Evolutionary conservation across 2,113 vertebrate genomes (phyloP).

Genomic region (Crocuta crocuta): DNA sequence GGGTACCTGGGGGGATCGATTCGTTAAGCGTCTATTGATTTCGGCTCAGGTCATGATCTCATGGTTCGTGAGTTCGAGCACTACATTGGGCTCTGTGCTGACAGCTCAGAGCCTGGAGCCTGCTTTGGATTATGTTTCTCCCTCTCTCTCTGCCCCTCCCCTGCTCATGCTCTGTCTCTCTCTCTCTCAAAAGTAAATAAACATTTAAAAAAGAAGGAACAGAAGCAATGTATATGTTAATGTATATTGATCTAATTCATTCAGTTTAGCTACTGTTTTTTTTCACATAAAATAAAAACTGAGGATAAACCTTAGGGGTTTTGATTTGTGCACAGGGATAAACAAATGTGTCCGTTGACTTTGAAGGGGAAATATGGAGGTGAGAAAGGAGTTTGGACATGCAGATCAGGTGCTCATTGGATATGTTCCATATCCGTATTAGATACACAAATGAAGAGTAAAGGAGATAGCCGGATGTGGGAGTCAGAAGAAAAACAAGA

Average conservation of each 20-base stretch:
- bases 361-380: not conserved
- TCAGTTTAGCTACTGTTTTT: not conserved
- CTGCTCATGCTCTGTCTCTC: too few species aligned
- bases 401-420: not conserved
- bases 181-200: too few species aligned
- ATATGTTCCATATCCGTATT: not conserved
- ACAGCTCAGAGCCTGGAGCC: too few species aligned
- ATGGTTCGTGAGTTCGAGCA: too few species aligned
- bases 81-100: too few species aligned
- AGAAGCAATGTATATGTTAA: too few species aligned
- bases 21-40: too few species aligned
- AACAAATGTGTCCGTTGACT: not conserved
- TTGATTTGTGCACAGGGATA: not conserved
- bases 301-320: not conserved
- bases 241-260: not conserved
- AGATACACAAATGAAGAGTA: not conserved
- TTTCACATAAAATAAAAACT: not conserved
- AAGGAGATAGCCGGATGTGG: fast-evolving
- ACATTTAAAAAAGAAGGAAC: too few species aligned
- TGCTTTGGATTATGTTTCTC: too few species aligned
- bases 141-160: too few species aligned
- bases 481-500: fast-evolving
- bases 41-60: too few species aligned
- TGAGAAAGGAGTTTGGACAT: not conserved
- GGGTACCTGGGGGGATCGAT: too few species aligned